Evolutionary conservation across 2,888 invertebrate genomes (phyloP), one percentile per base, ranked within the genome.

Genomic region (Glyphotaelius pellucidus): DNA sequence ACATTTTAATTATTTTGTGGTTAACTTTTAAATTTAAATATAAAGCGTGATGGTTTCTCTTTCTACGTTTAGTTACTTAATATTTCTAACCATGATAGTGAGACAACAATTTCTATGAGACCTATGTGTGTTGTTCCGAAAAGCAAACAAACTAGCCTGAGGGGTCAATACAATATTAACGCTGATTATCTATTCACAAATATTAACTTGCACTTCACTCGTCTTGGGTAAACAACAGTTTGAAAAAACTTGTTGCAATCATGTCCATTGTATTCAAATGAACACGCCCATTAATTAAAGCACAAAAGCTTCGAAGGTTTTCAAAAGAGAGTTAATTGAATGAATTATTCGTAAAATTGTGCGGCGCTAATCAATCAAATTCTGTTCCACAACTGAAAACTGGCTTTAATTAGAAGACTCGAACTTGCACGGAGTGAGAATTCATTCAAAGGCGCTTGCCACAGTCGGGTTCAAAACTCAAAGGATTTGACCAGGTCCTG

Each of bases 371-470:
- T 67, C 67, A 67, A 67, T 67, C 67, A 67, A 25, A 67, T 25
- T 67, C 9, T 25, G n/a, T 25, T 67, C 25, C 67, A 25, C 25
- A 67, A 67, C 67, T 67, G 67, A 11, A 67, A 67, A 67, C 67
- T 25, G 67, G 9, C 67, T 67, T 67, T 25, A 67, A 67, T 67
- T 67, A 25, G 9, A 67, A 67, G 25, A n/a, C 67, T 67, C 25
- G 67, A n/a, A n/a, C 67, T 67, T n/a, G 67, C 25, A 19, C 67
- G 5, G 25, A n/a, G 25, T 67, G 31, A 19, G 7, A 35, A 31
- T 32, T 35, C 25, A 83, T 87, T 52, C 14, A 87, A 87, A 52
- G 87, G 87, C n/a, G 19, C 87, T 87, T 87, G 52, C 31, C 52
- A 31, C 67, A 87, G 47, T 87, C 87, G 14, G 14, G 31, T 47